phyloP scores from a whole-genome alignment of 2,113 vertebrate species.

The Sigmodon hispidus region DNA sequence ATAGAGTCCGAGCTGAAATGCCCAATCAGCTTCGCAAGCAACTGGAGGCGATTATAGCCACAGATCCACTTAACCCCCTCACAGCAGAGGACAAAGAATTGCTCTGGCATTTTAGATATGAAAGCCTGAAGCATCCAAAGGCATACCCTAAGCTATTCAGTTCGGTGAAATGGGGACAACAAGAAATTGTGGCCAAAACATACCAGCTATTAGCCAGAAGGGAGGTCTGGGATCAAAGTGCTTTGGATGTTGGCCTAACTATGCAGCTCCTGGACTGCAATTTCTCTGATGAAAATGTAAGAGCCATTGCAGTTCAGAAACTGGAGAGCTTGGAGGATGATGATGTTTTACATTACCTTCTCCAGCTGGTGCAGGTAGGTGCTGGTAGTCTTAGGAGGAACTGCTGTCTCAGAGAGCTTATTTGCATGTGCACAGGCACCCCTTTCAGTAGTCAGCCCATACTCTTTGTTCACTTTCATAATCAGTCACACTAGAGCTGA shows the following conservation, averaged over 20 bases:
- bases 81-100: slow-evolving; percentile 97
- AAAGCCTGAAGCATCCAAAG: slow-evolving; percentile 94
- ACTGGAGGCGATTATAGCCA: slow-evolving; percentile 94
- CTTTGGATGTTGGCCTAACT: slow-evolving; percentile 95
- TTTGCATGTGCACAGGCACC: slow-evolving; percentile 68
- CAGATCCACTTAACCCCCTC: slow-evolving; percentile 95
- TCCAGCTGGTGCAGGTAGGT: slow-evolving; percentile 97
- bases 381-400: background rate
- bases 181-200: slow-evolving; percentile 93
- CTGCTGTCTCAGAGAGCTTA: background rate
- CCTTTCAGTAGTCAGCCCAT: background rate
- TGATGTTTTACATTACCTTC: slow-evolving; percentile 95
- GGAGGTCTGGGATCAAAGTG: slow-evolving; percentile 93
- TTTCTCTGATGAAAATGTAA: slow-evolving; percentile 95
- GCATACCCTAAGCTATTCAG: slow-evolving; percentile 97
- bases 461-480: slow-evolving; percentile 14
- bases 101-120: slow-evolving; percentile 97
- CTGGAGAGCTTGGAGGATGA: slow-evolving; percentile 95
- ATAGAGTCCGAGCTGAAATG: slow-evolving; percentile 94
- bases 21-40: slow-evolving; percentile 98
- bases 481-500: slow-evolving; percentile 35
- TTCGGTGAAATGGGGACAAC: slow-evolving; percentile 96
- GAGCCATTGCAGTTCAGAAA: slow-evolving; percentile 96
- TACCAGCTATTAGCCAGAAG: slow-evolving; percentile 93
- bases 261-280: slow-evolving; percentile 98